A percentile compares a stretch with the other conserved stretches of the same genome.
Conservation (phyloP, 1,140 invertebrate genomes). For the Drosophila paulistorum region DNA sequence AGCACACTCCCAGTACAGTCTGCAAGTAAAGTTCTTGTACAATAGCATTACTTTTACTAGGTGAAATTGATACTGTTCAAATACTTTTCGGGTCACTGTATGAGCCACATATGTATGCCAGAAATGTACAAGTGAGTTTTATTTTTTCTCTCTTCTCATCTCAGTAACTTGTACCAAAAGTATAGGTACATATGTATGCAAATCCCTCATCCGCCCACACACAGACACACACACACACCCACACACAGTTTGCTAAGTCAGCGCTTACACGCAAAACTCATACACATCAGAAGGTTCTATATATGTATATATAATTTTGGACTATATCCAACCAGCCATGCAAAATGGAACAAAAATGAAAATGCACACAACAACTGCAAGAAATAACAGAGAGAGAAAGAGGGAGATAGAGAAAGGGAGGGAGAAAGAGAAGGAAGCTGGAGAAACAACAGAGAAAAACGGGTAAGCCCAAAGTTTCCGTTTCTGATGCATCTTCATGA, state of each 20-base stretch:
- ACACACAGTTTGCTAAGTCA: slow-evolving; percentile 50
- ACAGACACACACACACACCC: slow-evolving; percentile 22
- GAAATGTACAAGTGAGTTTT: slow-evolving; percentile 5
- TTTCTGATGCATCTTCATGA: slow-evolving; percentile 15
- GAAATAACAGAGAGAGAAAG: slow-evolving; percentile 9
- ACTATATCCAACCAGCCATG: slow-evolving; percentile 64
- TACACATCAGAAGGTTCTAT: slow-evolving; percentile 27
- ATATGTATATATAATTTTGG: slow-evolving; percentile 30
- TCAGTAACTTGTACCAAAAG: background rate
- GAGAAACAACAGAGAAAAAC: slow-evolving; percentile 11
- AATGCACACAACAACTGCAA: slow-evolving; percentile 56
- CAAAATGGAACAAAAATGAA: slow-evolving; percentile 65
- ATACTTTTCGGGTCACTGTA: background rate
- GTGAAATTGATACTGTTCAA: background rate
- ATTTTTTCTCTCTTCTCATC: background rate
- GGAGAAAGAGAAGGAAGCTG: background rate
- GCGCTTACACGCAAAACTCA: slow-evolving; percentile 51
- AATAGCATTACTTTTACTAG: background rate
- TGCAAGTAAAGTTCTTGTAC: background rate
- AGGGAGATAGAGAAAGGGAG: background rate
- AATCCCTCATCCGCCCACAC: slow-evolving; percentile 17
- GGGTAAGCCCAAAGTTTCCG: slow-evolving; percentile 4
- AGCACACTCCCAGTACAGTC: background rate
- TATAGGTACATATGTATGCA: slow-evolving; percentile 2
- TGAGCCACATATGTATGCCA: background rate